phyloP scores from a whole-genome alignment of 2,888 invertebrate species.

The Adelognathus sp. region DNA sequence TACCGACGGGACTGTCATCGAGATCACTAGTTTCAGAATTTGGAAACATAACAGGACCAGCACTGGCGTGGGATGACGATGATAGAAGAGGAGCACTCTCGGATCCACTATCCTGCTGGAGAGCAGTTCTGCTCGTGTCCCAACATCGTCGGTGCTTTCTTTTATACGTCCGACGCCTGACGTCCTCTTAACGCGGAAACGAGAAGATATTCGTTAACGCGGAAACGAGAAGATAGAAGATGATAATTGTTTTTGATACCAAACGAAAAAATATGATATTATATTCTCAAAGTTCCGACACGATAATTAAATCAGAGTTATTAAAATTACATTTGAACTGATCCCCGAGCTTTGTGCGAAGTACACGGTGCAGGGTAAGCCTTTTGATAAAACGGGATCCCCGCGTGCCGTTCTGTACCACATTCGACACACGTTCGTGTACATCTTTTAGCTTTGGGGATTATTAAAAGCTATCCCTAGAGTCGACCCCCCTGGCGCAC shows the following conservation, averaged over 20 bases:
- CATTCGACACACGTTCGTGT: slow-evolving; percentile 32
- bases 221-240: no score
- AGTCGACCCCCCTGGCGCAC: slow-evolving; percentile 17
- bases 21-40: slow-evolving; percentile 77
- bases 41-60: slow-evolving; percentile 71
- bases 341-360: not conserved
- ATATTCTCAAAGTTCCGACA: no score
- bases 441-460: slow-evolving; percentile 41
- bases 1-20: slow-evolving; percentile 64
- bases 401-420: not conserved
- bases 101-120: slow-evolving; percentile 73
- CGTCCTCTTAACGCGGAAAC: slow-evolving; percentile 11
- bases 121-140: slow-evolving; percentile 53
- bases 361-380: not conserved
- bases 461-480: slow-evolving; percentile 18
- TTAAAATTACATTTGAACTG: slow-evolving; percentile 8
- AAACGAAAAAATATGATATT: no score
- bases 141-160: slow-evolving; percentile 63
- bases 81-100: slow-evolving; percentile 77
- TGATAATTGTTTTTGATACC: no score
- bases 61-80: slow-evolving; percentile 71
- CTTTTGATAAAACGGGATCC: not conserved
- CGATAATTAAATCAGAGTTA: slow-evolving; percentile 7
- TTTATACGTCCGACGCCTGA: slow-evolving; percentile 43
- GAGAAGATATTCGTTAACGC: no score